phyloP scores from a whole-genome alignment of 2,888 invertebrate genomes.

The Heliconius ismenius region DNA sequence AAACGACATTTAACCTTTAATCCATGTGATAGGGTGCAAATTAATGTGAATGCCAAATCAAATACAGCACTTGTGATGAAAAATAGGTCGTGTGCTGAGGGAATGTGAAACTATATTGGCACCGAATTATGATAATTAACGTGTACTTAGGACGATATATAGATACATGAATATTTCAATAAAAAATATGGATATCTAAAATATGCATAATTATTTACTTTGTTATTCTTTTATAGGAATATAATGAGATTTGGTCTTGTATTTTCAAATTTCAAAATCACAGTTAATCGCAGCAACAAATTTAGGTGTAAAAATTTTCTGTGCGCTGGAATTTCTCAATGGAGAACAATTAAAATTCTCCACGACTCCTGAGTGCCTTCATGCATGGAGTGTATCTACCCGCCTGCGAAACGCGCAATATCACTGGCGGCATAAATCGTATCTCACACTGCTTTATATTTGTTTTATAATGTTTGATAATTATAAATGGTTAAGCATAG shows the following conservation, averaged over 20 bases:
- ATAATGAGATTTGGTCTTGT: too few species aligned
- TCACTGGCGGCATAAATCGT: conserved; percentile 68
- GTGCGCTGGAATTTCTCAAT: conserved; percentile 69
- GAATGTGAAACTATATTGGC: conserved; percentile 45
- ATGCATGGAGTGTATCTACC: conserved; percentile 60
- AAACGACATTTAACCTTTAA: conserved; percentile 50
- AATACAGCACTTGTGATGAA: conserved; percentile 52
- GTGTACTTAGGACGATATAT: neutral
- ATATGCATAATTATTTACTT: neutral
- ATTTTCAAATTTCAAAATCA: conserved; percentile 50
- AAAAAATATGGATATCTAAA: neutral
- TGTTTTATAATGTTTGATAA: conserved; percentile 63
- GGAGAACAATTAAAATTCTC: conserved; percentile 78
- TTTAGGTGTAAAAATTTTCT: conserved; percentile 68
- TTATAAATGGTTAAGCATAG: neutral
- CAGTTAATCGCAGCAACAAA: conserved; percentile 67
- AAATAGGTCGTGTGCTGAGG: conserved; percentile 47
- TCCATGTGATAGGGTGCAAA: conserved; percentile 38
- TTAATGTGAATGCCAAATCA: conserved; percentile 44
- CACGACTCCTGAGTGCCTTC: conserved; percentile 59
- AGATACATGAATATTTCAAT: neutral
- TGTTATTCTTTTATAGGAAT: neutral
- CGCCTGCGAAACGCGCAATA: conserved; percentile 64
- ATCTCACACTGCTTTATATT: conserved; percentile 63
- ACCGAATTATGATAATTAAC: conserved; percentile 36